Percentiles rank a stretch among this genome's conserved stretches.
Evolutionary conservation across 2,888 invertebrate genomes (phyloP).

Genomic region (Phoenoteleia sp.): DNA sequence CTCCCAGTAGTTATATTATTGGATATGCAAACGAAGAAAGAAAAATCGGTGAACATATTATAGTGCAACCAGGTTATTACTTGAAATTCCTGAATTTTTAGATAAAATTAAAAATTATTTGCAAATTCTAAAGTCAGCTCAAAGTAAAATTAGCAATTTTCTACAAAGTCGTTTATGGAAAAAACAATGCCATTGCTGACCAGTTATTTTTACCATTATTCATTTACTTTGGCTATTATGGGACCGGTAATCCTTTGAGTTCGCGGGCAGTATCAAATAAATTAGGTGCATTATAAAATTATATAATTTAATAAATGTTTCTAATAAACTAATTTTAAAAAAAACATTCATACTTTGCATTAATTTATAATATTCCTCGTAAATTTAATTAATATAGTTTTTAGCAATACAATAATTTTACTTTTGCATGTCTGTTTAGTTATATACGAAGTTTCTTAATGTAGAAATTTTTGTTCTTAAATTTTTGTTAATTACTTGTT

Average conservation of each 20-base stretch:
- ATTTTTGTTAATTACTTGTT: too few relatives aligned
- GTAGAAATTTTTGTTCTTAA: too few relatives aligned
- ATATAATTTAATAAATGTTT: too few relatives aligned
- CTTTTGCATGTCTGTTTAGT: too few relatives aligned
- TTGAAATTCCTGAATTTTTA: not conserved
- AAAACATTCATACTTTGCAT: too few relatives aligned
- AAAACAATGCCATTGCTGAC: constrained; percentile 6
- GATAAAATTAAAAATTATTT: constrained; percentile 6
- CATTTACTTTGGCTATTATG: constrained; percentile 41
- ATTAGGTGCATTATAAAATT: too few relatives aligned
- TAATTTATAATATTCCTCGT: too few relatives aligned
- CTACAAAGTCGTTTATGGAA: constrained; percentile 43
- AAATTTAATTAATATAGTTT: too few relatives aligned
- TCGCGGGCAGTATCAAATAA: constrained; percentile 39
- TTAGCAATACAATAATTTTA: too few relatives aligned
- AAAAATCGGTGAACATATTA: not conserved
- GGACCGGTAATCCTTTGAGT: constrained; percentile 37
- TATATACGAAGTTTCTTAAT: too few relatives aligned
- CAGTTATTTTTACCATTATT: constrained; percentile 41
- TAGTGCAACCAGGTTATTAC: not conserved
- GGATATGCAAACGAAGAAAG: not conserved
- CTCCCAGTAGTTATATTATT: not conserved
- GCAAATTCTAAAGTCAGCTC: not conserved
- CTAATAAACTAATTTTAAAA: too few relatives aligned
- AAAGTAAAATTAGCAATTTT: constrained; percentile 27